Percentiles rank a stretch among this genome's conserved stretches.
phyloP scores from a whole-genome alignment of 2,113 vertebrate species.

The Vulpes vulpes region DNA sequence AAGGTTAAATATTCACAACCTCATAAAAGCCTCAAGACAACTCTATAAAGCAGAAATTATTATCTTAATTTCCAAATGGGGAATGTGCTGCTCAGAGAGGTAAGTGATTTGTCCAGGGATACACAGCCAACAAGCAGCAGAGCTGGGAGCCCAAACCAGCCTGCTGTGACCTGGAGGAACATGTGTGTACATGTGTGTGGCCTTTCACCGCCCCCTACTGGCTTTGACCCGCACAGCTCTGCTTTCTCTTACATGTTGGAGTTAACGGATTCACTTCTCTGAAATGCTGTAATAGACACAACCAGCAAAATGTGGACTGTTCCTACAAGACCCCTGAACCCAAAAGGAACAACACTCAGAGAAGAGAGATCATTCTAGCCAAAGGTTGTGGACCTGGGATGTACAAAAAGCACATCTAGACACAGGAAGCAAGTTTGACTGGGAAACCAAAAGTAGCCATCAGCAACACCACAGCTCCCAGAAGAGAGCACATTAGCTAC shows the following conservation, averaged over 20 bases:
- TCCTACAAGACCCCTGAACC: neutral
- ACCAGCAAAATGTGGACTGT: neutral
- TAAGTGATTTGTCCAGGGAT: conserved; percentile 28
- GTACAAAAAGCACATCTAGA: neutral
- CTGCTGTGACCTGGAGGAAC: neutral
- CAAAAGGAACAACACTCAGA: conserved; percentile 11
- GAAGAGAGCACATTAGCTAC: neutral
- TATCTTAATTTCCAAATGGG: conserved; percentile 44
- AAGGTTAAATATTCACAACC: neutral
- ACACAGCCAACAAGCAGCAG: conserved; percentile 27
- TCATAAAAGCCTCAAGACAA: conserved; percentile 3
- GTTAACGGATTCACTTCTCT: neutral
- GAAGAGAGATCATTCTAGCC: neutral
- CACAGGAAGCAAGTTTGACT: neutral
- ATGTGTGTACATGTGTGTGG: neutral
- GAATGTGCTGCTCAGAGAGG: conserved; percentile 4
- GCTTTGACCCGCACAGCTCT: neutral
- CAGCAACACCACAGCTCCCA: conserved; percentile 8
- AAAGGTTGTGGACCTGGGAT: conserved; percentile 12
- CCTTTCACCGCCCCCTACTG: neutral
- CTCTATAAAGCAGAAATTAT: conserved; percentile 56
- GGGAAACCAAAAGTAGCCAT: neutral
- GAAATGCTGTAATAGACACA: conserved; percentile 55
- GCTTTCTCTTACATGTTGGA: neutral
- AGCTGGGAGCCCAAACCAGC: conserved; percentile 35